Evolutionary conservation across 1,140 invertebrate species (phyloP).

Genomic region (Drosophila malerkotliana): DNA sequence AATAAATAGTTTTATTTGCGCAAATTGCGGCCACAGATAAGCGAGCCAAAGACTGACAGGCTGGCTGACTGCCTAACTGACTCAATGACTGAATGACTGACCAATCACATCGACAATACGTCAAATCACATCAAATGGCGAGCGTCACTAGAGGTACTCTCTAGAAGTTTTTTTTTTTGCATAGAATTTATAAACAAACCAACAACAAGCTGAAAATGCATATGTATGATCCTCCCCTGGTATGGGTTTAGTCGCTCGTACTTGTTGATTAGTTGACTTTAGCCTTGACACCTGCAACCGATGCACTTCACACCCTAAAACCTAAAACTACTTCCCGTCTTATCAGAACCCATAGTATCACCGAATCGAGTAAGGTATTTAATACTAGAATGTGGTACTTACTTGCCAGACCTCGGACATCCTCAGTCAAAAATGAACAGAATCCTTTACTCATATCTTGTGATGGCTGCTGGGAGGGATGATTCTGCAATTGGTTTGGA

Average conservation of each 20-base stretch:
- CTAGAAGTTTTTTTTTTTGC: slow-evolving; percentile 31
- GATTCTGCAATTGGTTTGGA: slow-evolving; percentile 75
- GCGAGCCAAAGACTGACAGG: slow-evolving; percentile 35
- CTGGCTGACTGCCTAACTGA: slow-evolving; percentile 12
- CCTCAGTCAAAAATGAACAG: slow-evolving; percentile 91
- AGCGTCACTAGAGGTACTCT: slow-evolving; percentile 47
- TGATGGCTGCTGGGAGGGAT: slow-evolving; percentile 86
- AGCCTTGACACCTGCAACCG: slow-evolving; percentile 42
- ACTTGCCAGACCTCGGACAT: slow-evolving; percentile 93
- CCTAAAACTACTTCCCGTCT: neutral
- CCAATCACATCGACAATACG: slow-evolving; percentile 70
- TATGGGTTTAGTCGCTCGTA: slow-evolving; percentile 3
- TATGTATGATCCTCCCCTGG: slow-evolving; percentile 32
- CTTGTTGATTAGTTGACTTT: slow-evolving; percentile 19
- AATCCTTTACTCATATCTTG: slow-evolving; percentile 97
- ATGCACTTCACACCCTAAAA: slow-evolving; percentile 24
- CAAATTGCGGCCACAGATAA: slow-evolving; percentile 73
- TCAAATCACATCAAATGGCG: slow-evolving; percentile 72
- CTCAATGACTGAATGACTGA: slow-evolving; percentile 28
- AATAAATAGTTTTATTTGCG: slow-evolving; percentile 80
- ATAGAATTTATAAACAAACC: slow-evolving; percentile 54
- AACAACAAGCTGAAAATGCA: slow-evolving; percentile 14
- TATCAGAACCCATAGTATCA: neutral
- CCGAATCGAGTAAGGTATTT: neutral
- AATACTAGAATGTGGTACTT: slow-evolving; percentile 84